Percentiles rank a stretch among this genome's conserved stretches.
Evolutionary conservation across 2,888 invertebrate species (phyloP).

Genomic region (Stenichneumon culpator): DNA sequence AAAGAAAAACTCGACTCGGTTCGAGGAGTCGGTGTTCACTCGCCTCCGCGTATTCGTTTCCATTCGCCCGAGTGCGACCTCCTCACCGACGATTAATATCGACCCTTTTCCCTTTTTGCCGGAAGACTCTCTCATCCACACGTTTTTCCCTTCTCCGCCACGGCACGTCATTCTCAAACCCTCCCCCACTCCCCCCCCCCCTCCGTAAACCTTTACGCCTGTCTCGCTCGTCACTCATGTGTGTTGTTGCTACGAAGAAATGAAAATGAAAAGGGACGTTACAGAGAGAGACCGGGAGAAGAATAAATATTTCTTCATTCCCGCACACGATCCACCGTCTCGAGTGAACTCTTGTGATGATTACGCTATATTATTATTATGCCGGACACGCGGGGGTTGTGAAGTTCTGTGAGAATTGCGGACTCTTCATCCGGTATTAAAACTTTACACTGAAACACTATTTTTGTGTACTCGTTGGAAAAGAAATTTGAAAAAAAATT

Average conservation of each 20-base stretch:
- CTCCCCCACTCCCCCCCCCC: neutral
- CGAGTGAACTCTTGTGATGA: constrained; percentile 42
- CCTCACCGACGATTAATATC: constrained; percentile 65
- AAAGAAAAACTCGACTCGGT: constrained; percentile 22
- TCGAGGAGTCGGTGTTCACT: constrained; percentile 43
- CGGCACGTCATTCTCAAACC: constrained; percentile 17
- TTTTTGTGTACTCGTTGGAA: neutral
- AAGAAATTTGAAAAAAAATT: neutral
- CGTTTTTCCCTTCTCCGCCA: constrained; percentile 38
- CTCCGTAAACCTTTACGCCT: constrained; percentile 51
- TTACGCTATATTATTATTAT: constrained; percentile 33
- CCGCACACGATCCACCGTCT: constrained; percentile 23
- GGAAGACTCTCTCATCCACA: constrained; percentile 57
- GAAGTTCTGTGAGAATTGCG: neutral
- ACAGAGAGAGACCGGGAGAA: constrained; percentile 24
- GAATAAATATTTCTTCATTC: constrained; percentile 59
- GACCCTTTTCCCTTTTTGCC: constrained; percentile 57
- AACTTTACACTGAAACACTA: neutral
- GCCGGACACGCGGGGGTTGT: neutral
- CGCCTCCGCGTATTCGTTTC: constrained; percentile 47
- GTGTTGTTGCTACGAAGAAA: constrained; percentile 58
- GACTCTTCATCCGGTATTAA: neutral
- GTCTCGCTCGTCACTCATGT: constrained; percentile 63
- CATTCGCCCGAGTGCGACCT: constrained; percentile 55
- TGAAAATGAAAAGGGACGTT: constrained; percentile 64